Base-by-base conservation (phyloP, 2,888 invertebrate genomes). In the Nebria brevicollis region DNA sequence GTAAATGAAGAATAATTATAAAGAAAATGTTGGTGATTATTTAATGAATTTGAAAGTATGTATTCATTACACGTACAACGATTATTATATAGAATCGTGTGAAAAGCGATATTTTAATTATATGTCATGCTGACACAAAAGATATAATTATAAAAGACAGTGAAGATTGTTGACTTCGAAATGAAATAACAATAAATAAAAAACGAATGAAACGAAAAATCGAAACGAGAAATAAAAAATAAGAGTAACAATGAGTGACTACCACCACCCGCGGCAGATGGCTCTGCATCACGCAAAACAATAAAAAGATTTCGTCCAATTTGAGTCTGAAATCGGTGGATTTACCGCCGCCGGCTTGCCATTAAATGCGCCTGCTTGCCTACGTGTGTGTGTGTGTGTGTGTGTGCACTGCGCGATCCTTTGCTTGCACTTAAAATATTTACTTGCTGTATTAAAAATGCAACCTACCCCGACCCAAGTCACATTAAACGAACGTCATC, bases 231-330 rank as follows among this genome's bases (percentile, higher is more conserved):
- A 70, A 70, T 5, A 70, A 70, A 70, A 68, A 68, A 25, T 20
- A 70, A 70, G 70, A 70, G 70, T 70, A 54, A 54, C 54, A 54
- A 54, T 54, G 54, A 54, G 54, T 54, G 54, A 54, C 11, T 54
- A 54, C 11, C 54, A 54, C 11, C 70, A 70, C 70, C 70, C 70
- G 26, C 70, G 66, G 83, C 82, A 83, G 81, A 83, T 81, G 82
- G 54, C 82, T 81, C 80, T 80, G 80, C 82, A 73, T 73, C 73
- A 73, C 82, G 82, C 84, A 82, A 84, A 84, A 84, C 84, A 84
- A 84, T 84, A 84, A 84, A 84, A 84, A 83, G 84, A 84, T 84
- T 84, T 82, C 79, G 79, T 83, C 83, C 83, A 84, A 84, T 84
- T 84, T 84, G 83, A 81, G 83, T 82, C 75, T 82, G 83, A 81